Percentiles rank a stretch among this genome's conserved stretches.
Evolutionary conservation across 2,797 vertebrate genomes (phyloP).

Genomic region (Sebastes aleutianus): DNA sequence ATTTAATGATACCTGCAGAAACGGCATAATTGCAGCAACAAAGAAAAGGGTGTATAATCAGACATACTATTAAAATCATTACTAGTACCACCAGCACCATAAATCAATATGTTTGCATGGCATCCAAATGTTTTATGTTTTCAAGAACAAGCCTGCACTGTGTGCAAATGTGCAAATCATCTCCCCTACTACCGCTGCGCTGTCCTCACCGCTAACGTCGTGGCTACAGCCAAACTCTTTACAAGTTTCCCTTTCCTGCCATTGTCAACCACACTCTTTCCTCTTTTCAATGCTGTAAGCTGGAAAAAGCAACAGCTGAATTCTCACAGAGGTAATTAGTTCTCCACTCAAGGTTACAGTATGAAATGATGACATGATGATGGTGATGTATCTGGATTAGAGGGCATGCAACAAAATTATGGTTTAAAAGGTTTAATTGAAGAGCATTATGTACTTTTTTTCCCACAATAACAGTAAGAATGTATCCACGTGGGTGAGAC

Average conservation of each 20-base stretch:
- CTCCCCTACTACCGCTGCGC: neutral
- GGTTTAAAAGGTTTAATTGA: neutral
- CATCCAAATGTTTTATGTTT: neutral
- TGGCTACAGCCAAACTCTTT: slow-evolving; percentile 34
- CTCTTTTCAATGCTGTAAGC: slow-evolving; percentile 46
- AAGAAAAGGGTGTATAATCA: neutral
- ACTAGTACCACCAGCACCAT: neutral
- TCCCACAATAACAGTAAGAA: neutral
- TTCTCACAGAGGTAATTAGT: slow-evolving; percentile 29
- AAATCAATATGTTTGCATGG: neutral
- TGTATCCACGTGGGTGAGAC: neutral
- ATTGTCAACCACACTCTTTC: slow-evolving; percentile 74
- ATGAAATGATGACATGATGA: neutral
- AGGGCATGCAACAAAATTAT: neutral
- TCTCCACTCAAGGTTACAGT: slow-evolving; percentile 27
- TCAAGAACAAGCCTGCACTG: neutral
- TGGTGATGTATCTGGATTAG: slow-evolving; percentile 11
- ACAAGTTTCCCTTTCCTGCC: slow-evolving; percentile 76
- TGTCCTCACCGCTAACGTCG: neutral
- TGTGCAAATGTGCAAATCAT: neutral
- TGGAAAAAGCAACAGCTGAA: slow-evolving; percentile 38
- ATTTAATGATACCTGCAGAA: neutral
- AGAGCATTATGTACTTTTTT: neutral
- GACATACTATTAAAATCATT: neutral
- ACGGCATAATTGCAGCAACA: neutral